Conservation (phyloP, 2,797 vertebrate species). For the Heteromormyrus szaboi region DNA sequence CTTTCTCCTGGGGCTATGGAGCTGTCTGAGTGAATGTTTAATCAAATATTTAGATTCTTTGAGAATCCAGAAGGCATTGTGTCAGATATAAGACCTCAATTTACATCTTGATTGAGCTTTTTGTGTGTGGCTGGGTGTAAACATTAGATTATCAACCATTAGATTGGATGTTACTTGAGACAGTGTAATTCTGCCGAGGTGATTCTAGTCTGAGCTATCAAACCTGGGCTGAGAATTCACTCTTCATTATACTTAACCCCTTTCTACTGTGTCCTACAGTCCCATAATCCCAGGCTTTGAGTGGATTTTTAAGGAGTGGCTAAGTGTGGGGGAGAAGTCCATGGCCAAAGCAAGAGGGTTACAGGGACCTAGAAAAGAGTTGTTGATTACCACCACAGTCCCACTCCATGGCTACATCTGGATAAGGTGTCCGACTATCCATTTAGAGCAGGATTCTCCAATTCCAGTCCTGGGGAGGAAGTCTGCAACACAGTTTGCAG, state of each 20-base stretch:
- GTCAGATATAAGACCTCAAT: not conserved
- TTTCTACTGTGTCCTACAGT: not conserved
- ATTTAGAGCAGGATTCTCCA: not conserved
- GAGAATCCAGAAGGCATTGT: not conserved
- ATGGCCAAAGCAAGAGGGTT: not conserved
- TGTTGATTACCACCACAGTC: not conserved
- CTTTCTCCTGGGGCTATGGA: not conserved
- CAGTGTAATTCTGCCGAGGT: not conserved
- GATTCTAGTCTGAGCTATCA: not conserved
- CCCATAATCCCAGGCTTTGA: not conserved
- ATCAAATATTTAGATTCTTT: not conserved
- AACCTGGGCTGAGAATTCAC: not conserved
- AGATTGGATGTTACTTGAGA: not conserved
- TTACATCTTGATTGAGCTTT: not conserved
- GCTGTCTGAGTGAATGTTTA: not conserved
- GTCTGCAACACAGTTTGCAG: not conserved
- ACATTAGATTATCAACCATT: not conserved
- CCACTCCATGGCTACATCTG: not conserved
- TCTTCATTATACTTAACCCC: not conserved
- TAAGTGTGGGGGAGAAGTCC: not conserved
- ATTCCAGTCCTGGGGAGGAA: not conserved
- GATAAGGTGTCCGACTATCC: not conserved
- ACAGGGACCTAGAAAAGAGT: not conserved
- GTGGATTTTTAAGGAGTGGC: not conserved
- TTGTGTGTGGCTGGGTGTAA: not conserved